Conservation (phyloP, 2,888 invertebrate genomes). For the Dryocosmus kuriphilus region DNA sequence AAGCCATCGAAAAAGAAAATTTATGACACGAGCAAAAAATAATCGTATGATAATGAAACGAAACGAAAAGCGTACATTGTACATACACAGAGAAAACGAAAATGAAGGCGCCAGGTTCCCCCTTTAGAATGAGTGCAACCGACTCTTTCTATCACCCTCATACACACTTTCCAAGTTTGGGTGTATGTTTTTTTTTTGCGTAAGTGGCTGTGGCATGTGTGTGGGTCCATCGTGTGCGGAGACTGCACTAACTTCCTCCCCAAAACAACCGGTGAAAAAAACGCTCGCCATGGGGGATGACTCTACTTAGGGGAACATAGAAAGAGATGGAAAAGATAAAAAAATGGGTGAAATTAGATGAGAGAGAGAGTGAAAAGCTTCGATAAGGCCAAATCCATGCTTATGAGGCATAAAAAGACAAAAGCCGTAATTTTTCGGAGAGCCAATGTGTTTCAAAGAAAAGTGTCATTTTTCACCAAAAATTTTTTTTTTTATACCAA, state of each 20-base stretch:
- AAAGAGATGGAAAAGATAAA: slow-evolving; percentile 46
- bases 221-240: slow-evolving; percentile 60
- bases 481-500: too few relatives aligned
- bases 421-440: slow-evolving; percentile 55
- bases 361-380: slow-evolving; percentile 54
- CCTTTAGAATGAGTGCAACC: slow-evolving; percentile 44
- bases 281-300: slow-evolving; percentile 66
- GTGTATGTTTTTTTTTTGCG: background rate
- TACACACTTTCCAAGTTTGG: background rate
- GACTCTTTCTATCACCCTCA: slow-evolving; percentile 2
- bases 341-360: slow-evolving; percentile 24
- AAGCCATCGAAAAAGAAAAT: slow-evolving; percentile 72
- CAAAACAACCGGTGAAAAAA: slow-evolving; percentile 64
- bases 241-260: slow-evolving; percentile 66
- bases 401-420: slow-evolving; percentile 75
- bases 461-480: too few relatives aligned
- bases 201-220: slow-evolving; percentile 51
- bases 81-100: slow-evolving; percentile 21
- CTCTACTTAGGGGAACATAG: slow-evolving; percentile 61
- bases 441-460: too few relatives aligned
- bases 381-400: slow-evolving; percentile 75
- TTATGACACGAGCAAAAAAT: slow-evolving; percentile 71
- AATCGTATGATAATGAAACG: slow-evolving; percentile 74
- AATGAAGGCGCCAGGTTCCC: background rate
- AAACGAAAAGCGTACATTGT: slow-evolving; percentile 40